Base-by-base conservation (phyloP, 2,888 invertebrate species). In the Beris morrisii region DNA sequence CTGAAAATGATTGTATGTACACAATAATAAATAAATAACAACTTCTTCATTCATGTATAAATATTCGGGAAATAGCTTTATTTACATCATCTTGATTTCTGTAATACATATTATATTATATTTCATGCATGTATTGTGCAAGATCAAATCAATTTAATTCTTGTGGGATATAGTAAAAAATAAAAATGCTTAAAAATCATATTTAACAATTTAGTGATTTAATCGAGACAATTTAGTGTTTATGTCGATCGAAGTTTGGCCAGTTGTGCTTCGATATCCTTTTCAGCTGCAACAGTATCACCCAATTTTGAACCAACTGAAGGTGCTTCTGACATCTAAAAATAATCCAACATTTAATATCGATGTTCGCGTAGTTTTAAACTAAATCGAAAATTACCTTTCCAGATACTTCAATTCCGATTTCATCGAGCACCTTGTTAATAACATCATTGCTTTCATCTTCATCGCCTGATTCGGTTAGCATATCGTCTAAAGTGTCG, bases 401-500 rank as follows among this genome's bases (percentile, higher is more conserved):
- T 74, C 92, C 93, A 71, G 91, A 90, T 70, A 95, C 89, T 82
- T 97, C 96, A 79, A 97, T 96, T 70, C 96, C 96, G 74, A 97
- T 96, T 82, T 97, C 96, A 82, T 96, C 96, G n/a, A 96, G 84
- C 48, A 96, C 94, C 81, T 93, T 87, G 75, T 85, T 88, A n/a
- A 96, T 90, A 81, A 97, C 88, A 71, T 89, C 88, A 75, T 95
- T 92, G 74, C 89, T 86, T 79, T 95, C 95, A 72, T 91, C 90
- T 78, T 96, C 95, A 79, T 96, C 96, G 0, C 90, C 95, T 9
- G 93, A 93, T 74, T 93, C 95, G 46, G 86, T 87, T 73, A 96
- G 83, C 74, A 96, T 92, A 74, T 94, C 93, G 80, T 95, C 95
- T 71, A 96, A 81, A 0, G 93, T 91, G 67, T 96, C 95, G 81